Evolutionary conservation across 2,888 invertebrate species (phyloP).

Genomic region (Plebejus anna): DNA sequence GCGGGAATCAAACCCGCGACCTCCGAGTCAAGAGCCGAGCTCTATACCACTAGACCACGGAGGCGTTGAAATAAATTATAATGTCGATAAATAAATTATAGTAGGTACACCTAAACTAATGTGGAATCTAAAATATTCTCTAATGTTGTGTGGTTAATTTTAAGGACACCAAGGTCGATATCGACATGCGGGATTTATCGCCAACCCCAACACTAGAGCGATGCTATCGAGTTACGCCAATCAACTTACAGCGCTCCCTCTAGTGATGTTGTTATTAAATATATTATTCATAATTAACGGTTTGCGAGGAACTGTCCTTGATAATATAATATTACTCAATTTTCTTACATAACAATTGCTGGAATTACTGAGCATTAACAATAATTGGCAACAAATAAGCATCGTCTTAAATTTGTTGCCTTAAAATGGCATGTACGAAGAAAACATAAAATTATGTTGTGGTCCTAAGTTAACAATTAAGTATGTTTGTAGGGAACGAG

Average conservation of each 20-base stretch:
- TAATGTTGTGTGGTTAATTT: not conserved
- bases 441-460: not conserved
- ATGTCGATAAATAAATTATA: too few relatives aligned
- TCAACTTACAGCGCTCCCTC: conserved; percentile 67
- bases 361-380: not conserved
- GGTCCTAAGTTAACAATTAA: not conserved
- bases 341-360: not conserved
- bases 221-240: conserved; percentile 78
- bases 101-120: not conserved
- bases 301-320: conserved; percentile 6
- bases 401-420: not conserved
- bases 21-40: too few relatives aligned
- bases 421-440: not conserved
- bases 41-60: too few relatives aligned
- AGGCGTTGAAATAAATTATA: too few relatives aligned
- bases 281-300: conserved; percentile 9
- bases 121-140: too few relatives aligned
- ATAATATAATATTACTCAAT: conserved; percentile 27
- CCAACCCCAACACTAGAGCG: conserved; percentile 59
- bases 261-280: conserved; percentile 58
- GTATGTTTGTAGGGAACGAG: not conserved
- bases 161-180: conserved; percentile 39
- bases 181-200: conserved; percentile 63
- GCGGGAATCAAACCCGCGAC: too few relatives aligned
- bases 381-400: conserved; percentile 10